Evolutionary conservation across 2,888 invertebrate species (phyloP).

Genomic region (Lamellibrachia columna): DNA sequence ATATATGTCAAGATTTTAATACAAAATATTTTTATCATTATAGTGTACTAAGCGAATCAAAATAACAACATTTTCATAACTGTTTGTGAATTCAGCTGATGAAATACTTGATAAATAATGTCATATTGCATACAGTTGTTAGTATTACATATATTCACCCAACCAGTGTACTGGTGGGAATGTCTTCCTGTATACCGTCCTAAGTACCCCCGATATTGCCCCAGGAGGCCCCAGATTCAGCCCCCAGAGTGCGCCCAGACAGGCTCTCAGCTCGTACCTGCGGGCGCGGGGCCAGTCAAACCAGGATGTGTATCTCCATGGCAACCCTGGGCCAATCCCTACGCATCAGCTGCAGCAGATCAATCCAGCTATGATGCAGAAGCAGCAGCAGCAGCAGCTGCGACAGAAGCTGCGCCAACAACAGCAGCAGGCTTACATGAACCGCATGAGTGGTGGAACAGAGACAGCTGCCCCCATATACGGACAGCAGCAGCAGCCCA

Average conservation of each 20-base stretch:
- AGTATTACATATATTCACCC: too few relatives aligned
- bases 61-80: neutral
- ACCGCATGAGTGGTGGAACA: neutral
- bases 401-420: neutral
- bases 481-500: neutral
- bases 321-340: neutral
- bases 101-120: neutral
- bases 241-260: neutral
- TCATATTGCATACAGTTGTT: neutral
- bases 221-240: neutral
- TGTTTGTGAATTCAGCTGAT: neutral
- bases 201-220: neutral
- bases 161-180: too few relatives aligned
- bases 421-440: neutral
- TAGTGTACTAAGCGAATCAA: too few relatives aligned
- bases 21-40: neutral
- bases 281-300: neutral
- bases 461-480: neutral
- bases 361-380: neutral
- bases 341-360: slow-evolving; percentile 1
- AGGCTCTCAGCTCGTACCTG: slow-evolving; percentile 20
- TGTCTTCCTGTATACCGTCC: too few relatives aligned
- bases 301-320: slow-evolving; percentile 1
- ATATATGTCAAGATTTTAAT: too few relatives aligned
- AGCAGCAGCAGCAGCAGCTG: neutral